These are phyloP conservation scores for Callaeas wilsoni DNA, from an alignment of 2,113 vertebrate species.

Conservation along the genomic window DNA sequence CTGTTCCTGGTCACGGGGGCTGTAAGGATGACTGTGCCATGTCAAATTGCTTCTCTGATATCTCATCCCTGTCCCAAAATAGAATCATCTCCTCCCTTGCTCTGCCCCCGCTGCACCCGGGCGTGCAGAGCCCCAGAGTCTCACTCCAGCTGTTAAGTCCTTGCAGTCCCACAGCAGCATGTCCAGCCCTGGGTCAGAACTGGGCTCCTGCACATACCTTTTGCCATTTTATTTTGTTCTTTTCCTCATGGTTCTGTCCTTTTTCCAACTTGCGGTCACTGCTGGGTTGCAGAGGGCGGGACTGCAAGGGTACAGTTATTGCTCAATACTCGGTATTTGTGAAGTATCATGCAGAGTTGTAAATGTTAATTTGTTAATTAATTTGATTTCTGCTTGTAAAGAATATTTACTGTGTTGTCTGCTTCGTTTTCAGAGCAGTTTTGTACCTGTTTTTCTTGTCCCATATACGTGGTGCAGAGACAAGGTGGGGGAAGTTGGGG, in stretches of 20 bases:
- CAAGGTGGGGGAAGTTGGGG: not conserved
- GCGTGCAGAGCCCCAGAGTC: not conserved
- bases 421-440: not conserved
- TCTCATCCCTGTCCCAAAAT: not conserved
- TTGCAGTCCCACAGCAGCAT: not conserved
- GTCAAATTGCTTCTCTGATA: not conserved
- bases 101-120: fast-evolving
- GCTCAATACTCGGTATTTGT: not conserved
- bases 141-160: not conserved
- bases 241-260: not conserved
- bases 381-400: not conserved
- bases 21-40: not conserved
- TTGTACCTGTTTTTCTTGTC: not conserved
- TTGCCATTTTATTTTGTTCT: not conserved
- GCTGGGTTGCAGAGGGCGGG: not conserved
- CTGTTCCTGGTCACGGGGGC: not conserved
- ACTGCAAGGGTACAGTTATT: not conserved
- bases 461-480: fast-evolving
- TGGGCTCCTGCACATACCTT: not conserved
- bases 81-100: not conserved
- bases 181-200: not conserved
- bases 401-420: not conserved
- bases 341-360: not conserved
- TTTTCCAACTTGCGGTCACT: not conserved
- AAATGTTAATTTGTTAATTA: not conserved